Percentiles rank a stretch among this genome's conserved stretches.
phyloP scores from a whole-genome alignment of 2,888 invertebrate species.

The Coenonympha arcania region DNA sequence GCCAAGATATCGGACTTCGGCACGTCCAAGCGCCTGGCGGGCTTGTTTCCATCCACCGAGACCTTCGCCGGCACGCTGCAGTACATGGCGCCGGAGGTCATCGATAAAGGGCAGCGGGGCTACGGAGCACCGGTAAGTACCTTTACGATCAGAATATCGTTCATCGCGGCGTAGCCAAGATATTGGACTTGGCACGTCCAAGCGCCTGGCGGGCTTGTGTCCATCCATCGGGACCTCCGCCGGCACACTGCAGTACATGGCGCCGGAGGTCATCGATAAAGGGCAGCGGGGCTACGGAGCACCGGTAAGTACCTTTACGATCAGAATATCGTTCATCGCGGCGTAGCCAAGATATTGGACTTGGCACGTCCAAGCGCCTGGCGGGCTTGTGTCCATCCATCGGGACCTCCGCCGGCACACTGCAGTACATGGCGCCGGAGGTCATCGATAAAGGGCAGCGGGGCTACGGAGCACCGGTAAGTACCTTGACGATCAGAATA shows the following conservation, averaged over 20 bases:
- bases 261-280: no score
- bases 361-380: constrained; percentile 96
- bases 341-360: constrained; percentile 98
- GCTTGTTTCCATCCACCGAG: constrained; percentile 81
- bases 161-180: constrained; percentile 98
- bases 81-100: no score
- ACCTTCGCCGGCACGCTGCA: constrained; percentile 97
- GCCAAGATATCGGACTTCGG: constrained; percentile 99
- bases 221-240: constrained; percentile 86
- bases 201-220: constrained; percentile 90
- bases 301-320: constrained; percentile 76
- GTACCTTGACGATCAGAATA: no score
- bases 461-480: constrained; percentile 97
- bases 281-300: constrained; percentile 98
- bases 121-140: constrained; percentile 93
- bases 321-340: no score
- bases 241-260: constrained; percentile 97
- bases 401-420: constrained; percentile 92
- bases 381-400: constrained; percentile 87
- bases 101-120: constrained; percentile 96
- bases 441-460: constrained; percentile 98
- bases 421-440: constrained; percentile 99
- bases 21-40: constrained; percentile 92
- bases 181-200: constrained; percentile 99
- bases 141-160: no score